phyloP scores from a whole-genome alignment of 2,888 invertebrate species.

The Aphrophora alni region DNA sequence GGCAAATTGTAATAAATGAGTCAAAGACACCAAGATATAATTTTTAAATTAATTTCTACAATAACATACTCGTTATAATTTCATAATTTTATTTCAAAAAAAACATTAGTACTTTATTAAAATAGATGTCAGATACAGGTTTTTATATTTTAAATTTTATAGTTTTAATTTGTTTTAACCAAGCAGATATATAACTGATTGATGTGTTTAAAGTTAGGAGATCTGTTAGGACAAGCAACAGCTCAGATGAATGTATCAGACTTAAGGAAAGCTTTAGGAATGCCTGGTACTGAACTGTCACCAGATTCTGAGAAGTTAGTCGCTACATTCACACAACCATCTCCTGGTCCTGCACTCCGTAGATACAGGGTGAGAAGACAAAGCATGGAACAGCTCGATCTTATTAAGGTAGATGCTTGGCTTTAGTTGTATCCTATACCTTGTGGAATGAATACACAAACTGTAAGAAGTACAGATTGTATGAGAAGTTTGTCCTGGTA shows the following conservation, averaged over 20 bases:
- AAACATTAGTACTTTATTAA: too few species aligned
- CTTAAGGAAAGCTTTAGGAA: conserved; percentile 80
- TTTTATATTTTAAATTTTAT: too few species aligned
- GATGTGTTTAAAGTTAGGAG: conserved; percentile 85
- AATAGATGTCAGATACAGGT: too few species aligned
- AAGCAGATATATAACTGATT: too few species aligned
- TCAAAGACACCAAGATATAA: too few species aligned
- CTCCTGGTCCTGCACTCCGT: conserved; percentile 52
- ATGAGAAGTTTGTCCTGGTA: too few species aligned
- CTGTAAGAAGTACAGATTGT: too few species aligned
- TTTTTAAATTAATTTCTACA: too few species aligned
- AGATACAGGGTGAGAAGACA: conserved; percentile 77
- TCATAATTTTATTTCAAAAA: too few species aligned
- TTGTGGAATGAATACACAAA: neutral
- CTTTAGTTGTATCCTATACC: neutral
- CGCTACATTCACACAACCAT: conserved; percentile 48
- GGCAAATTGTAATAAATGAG: too few species aligned
- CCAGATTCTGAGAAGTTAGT: conserved; percentile 56
- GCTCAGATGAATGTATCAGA: conserved; percentile 93
- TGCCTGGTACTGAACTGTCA: conserved; percentile 64
- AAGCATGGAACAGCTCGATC: conserved; percentile 95
- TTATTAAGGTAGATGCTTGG: conserved; percentile 74
- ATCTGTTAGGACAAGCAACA: conserved; percentile 90
- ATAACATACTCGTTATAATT: too few species aligned
- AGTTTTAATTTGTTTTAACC: too few species aligned